Conservation (phyloP, 2,113 vertebrate genomes). For the Thunnus maccoyii region DNA sequence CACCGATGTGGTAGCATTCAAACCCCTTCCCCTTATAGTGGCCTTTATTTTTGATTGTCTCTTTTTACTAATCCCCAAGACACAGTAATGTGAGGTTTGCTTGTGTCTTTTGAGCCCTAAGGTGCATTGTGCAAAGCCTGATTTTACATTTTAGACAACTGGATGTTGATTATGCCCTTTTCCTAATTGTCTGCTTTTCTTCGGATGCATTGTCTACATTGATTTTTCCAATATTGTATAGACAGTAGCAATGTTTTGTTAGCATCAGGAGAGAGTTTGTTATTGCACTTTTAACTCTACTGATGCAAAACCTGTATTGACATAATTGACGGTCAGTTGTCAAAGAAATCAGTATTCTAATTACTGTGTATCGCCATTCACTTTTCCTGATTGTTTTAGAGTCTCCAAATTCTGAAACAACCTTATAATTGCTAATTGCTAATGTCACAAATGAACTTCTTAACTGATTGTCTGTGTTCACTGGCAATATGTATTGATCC, state of each 20-base stretch:
- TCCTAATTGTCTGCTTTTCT: neutral
- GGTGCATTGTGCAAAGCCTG: neutral
- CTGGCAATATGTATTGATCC: slow-evolving; percentile 29
- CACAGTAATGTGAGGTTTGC: neutral
- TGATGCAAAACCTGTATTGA: neutral
- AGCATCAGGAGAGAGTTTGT: neutral
- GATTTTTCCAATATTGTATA: neutral
- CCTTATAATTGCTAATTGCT: neutral
- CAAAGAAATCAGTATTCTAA: neutral
- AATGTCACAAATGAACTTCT: slow-evolving; percentile 10
- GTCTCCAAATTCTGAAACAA: neutral
- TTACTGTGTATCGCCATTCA: neutral
- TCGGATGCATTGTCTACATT: neutral
- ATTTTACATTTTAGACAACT: neutral
- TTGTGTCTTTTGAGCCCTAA: neutral
- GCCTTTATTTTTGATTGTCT: neutral
- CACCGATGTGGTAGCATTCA: neutral
- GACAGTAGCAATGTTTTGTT: neutral
- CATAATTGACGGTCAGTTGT: neutral
- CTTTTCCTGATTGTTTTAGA: neutral
- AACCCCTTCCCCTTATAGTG: too few species aligned
- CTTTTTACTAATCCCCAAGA: neutral
- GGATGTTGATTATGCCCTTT: neutral
- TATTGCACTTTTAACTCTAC: neutral
- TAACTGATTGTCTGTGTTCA: neutral